These are phyloP conservation scores for Rhegmatorhina hoffmannsi DNA, from an alignment of 2,113 vertebrate species.

Conservation along the genomic window DNA sequence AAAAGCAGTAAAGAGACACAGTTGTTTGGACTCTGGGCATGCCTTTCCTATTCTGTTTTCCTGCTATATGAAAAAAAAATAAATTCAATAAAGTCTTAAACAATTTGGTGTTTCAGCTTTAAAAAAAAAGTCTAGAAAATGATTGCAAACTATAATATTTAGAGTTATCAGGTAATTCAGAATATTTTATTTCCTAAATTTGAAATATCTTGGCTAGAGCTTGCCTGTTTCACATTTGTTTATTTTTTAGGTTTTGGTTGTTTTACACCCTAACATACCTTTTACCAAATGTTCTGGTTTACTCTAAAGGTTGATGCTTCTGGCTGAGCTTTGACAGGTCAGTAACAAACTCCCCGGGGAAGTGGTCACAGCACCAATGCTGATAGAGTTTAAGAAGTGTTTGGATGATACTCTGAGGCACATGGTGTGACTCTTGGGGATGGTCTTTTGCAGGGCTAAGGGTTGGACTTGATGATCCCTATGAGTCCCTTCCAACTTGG, in stretches of 20 bases:
- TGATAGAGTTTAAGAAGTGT: not conserved
- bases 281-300: not conserved
- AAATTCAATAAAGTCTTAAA: not conserved
- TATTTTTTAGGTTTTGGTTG: not conserved
- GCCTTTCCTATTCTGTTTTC: not conserved
- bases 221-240: not conserved
- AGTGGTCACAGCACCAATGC: not conserved
- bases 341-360: not conserved
- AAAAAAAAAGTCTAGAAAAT: not conserved
- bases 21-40: not conserved
- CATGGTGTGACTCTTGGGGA: not conserved
- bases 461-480: not conserved
- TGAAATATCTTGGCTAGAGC: not conserved
- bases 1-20: not conserved
- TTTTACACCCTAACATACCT: not conserved
- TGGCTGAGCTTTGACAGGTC: not conserved
- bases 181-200: not conserved
- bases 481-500: not conserved
- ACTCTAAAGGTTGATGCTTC: not conserved
- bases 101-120: accelerated
- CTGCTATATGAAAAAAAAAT: not conserved
- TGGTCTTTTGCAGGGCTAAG: not conserved
- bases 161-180: not conserved
- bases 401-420: not conserved
- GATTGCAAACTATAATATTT: not conserved